These are phyloP conservation scores for Cardiocondyla obscurior DNA, from an alignment of 1,140 invertebrate genomes.

Conservation along the genomic window DNA sequence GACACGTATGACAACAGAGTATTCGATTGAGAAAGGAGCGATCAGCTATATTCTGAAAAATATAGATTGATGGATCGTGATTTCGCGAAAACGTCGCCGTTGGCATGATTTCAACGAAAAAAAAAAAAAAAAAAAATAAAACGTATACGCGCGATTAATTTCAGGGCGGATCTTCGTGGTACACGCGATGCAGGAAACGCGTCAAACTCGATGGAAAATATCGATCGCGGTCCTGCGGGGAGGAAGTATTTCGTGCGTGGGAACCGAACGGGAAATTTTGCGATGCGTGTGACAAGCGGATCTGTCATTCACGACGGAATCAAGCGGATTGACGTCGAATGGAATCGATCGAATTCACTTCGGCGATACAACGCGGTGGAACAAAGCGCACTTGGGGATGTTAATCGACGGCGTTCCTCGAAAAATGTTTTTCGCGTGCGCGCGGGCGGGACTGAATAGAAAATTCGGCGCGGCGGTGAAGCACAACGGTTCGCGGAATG, in stretches of 20 bases:
- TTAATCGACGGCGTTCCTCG: not conserved
- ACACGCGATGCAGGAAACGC: slow-evolving; percentile 7
- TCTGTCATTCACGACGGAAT: not conserved
- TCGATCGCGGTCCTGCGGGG: slow-evolving; percentile 18
- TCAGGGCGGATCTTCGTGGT: not conserved
- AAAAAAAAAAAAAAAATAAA: not conserved
- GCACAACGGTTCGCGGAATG: slow-evolving; percentile 19
- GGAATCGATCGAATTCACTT: not conserved
- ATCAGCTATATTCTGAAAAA: not conserved
- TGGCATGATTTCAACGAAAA: not conserved
- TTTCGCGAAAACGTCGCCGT: not conserved
- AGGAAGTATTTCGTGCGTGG: slow-evolving; percentile 10
- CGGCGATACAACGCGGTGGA: not conserved
- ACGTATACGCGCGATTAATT: not conserved
- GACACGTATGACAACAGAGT: not conserved
- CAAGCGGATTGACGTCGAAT: not conserved
- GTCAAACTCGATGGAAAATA: slow-evolving; percentile 32
- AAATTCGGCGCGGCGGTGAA: slow-evolving; percentile 1
- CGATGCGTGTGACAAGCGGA: not conserved
- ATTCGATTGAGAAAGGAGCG: not conserved
- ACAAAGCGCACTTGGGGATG: not conserved
- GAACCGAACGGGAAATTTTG: slow-evolving; percentile 10
- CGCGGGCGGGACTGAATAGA: not conserved
- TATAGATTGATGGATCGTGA: slow-evolving; percentile 15
- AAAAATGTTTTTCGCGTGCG: not conserved